Conservation (phyloP, 2,113 vertebrate species). For the Desmodus rotundus region DNA sequence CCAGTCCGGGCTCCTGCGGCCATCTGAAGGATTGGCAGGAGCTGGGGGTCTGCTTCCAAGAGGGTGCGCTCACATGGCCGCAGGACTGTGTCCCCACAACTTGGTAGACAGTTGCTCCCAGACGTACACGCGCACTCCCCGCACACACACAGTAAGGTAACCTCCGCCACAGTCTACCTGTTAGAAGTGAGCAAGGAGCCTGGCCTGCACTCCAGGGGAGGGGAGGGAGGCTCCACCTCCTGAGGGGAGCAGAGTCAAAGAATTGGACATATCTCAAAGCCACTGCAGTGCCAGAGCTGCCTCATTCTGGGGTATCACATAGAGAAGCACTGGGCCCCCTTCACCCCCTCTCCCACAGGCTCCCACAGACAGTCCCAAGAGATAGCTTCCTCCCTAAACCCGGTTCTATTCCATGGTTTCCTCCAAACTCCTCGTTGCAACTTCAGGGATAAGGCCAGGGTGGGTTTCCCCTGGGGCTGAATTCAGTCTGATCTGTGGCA, state of each 20-base stretch:
- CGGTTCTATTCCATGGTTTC: not conserved
- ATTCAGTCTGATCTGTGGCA: not conserved
- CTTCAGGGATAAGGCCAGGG: not conserved
- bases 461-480: not conserved
- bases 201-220: no score
- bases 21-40: not conserved
- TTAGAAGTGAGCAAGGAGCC: not conserved
- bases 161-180: not conserved
- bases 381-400: not conserved
- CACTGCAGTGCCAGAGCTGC: not conserved
- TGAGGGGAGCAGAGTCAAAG: not conserved
- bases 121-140: no score
- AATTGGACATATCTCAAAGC: not conserved
- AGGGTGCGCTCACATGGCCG: accelerated
- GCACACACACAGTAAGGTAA: no score
- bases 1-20: no score
- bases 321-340: not conserved
- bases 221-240: not conserved
- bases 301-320: not conserved
- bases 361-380: not conserved
- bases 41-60: not conserved
- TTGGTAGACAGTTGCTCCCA: no score
- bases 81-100: not conserved
- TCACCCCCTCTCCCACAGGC: not conserved
- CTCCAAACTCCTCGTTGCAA: not conserved